Percentiles rank a stretch among this genome's conserved stretches.
These are phyloP conservation scores for Grus americana DNA, from an alignment of 2,113 vertebrate genomes.

Conservation along the genomic window DNA sequence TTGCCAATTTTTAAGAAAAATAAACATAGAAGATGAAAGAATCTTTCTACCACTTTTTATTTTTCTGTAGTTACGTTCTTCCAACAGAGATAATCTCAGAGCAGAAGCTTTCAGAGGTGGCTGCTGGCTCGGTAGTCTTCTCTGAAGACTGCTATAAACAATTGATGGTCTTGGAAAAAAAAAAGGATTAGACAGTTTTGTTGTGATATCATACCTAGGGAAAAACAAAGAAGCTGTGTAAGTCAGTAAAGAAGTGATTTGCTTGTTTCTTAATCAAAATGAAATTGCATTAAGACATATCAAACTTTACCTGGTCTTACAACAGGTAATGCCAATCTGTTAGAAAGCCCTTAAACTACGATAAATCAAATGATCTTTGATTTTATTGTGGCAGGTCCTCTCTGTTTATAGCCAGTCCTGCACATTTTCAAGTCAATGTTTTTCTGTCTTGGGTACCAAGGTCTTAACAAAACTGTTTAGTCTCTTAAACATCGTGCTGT, in stretches of 20 bases:
- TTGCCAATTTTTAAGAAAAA: conserved; percentile 9
- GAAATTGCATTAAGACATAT: neutral
- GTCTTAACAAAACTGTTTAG: neutral
- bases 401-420: neutral
- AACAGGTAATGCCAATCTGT: neutral
- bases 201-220: neutral
- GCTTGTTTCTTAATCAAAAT: neutral
- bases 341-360: neutral
- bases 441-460: neutral
- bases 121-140: neutral
- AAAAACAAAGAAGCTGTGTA: neutral
- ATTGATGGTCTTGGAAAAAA: neutral
- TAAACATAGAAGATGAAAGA: neutral
- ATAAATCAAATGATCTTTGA: neutral
- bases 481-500: neutral
- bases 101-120: neutral
- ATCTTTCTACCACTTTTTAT: neutral
- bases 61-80: neutral
- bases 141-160: neutral
- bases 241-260: neutral
- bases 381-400: neutral
- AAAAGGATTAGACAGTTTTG: neutral
- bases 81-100: neutral
- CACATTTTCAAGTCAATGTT: neutral
- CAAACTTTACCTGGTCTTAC: neutral